Conservation (phyloP, 2,888 invertebrate species). For the Sinotaia quadrata region DNA sequence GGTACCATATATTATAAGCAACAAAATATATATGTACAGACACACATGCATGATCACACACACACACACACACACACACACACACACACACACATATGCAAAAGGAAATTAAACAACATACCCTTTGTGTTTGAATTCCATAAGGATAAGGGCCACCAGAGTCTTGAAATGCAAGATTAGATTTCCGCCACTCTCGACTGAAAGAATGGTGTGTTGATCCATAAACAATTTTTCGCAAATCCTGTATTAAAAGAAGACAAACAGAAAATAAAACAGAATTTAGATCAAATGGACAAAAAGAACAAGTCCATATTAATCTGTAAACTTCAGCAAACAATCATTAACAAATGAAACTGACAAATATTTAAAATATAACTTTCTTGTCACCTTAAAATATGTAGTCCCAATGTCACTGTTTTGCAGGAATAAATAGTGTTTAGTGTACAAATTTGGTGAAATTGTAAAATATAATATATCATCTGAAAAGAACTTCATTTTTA, state of each 20-base stretch:
- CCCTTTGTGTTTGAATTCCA: conserved; percentile 59
- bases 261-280: too few relatives aligned
- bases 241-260: conserved; percentile 29
- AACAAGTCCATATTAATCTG: too few relatives aligned
- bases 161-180: conserved; percentile 55
- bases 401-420: too few relatives aligned
- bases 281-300: too few relatives aligned
- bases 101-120: conserved; percentile 32
- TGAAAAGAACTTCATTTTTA: too few relatives aligned
- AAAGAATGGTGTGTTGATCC: conserved; percentile 60
- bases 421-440: too few relatives aligned
- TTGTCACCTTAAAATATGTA: too few relatives aligned
- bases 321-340: too few relatives aligned
- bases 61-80: conserved; percentile 3
- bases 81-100: neutral
- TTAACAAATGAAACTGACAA: too few relatives aligned
- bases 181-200: conserved; percentile 59
- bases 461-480: too few relatives aligned
- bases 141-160: conserved; percentile 55
- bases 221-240: conserved; percentile 50
- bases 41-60: neutral
- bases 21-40: neutral
- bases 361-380: too few relatives aligned
- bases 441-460: too few relatives aligned
- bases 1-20: neutral